Conservation (phyloP, 2,113 vertebrate species). For the Pipa parva region DNA sequence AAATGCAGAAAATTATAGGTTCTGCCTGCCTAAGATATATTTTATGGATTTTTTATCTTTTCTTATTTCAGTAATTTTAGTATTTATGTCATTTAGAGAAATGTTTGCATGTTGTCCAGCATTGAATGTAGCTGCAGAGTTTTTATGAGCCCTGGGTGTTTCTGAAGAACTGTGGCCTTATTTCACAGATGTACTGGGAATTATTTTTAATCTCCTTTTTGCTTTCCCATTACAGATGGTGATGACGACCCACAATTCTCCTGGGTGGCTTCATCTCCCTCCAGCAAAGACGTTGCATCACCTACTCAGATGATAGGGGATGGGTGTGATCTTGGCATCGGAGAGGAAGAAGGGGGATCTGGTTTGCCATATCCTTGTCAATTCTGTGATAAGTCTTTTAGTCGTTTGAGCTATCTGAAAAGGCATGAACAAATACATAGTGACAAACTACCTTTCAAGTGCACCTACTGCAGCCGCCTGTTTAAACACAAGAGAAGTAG, state of each 20-base stretch:
- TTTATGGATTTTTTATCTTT: background rate
- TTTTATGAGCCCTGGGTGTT: constrained; percentile 38
- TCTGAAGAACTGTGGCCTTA: constrained; percentile 78
- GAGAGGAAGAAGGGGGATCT: constrained; percentile 94
- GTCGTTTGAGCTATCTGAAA: constrained; percentile 97
- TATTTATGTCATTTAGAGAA: no score
- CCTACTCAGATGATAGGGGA: constrained; percentile 96
- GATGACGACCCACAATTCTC: constrained; percentile 97
- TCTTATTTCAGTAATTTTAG: no score
- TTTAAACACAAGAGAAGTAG: constrained; percentile 98
- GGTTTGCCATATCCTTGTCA: constrained; percentile 97
- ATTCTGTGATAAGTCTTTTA: constrained; percentile 99
- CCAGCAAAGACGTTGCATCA: constrained; percentile 98
- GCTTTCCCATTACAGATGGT: constrained; percentile 90
- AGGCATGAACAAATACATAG: constrained; percentile 98
- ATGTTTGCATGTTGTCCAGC: no score
- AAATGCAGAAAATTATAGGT: no score
- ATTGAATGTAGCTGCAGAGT: no score
- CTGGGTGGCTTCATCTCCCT: constrained; percentile 98
- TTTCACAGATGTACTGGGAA: constrained; percentile 82
- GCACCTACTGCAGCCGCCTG: constrained; percentile 96
- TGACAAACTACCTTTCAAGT: constrained; percentile 98
- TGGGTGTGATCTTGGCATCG: constrained; percentile 92
- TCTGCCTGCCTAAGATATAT: no score
- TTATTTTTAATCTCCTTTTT: constrained; percentile 77